phyloP scores from a whole-genome alignment of 1,140 invertebrate genomes.

The Drosophila sucinea region DNA sequence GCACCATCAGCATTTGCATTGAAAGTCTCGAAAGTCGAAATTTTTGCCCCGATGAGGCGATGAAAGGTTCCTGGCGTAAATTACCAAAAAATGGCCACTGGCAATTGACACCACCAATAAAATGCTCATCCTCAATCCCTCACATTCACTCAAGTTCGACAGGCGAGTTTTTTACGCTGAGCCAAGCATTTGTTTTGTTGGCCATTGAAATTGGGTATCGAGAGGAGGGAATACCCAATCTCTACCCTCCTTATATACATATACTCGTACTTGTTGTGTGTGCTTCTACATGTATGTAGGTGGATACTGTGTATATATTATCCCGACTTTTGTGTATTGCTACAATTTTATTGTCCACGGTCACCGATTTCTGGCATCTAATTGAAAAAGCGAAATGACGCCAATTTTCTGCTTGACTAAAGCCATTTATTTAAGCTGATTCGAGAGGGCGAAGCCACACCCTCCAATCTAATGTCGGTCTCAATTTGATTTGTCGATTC shows the following conservation, averaged over 20 bases:
- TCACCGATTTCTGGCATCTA: constrained; percentile 43
- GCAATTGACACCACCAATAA: constrained; percentile 78
- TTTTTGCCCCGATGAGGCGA: constrained; percentile 56
- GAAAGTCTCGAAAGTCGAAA: constrained; percentile 68
- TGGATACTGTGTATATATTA: constrained; percentile 24
- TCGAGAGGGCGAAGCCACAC: constrained; percentile 33
- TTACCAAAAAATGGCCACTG: constrained; percentile 79
- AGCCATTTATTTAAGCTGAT: constrained; percentile 54
- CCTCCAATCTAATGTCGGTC: neutral
- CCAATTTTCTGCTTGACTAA: constrained; percentile 76
- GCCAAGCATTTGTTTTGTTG: constrained; percentile 71
- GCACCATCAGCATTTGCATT: constrained; percentile 78
- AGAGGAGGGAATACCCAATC: neutral
- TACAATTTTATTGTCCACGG: constrained; percentile 43
- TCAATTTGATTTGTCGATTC: constrained; percentile 37
- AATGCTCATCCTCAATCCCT: constrained; percentile 34
- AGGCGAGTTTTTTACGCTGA: constrained; percentile 64
- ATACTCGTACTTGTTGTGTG: constrained; percentile 29
- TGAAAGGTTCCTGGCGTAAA: constrained; percentile 57
- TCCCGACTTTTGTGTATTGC: constrained; percentile 24
- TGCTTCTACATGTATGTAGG: neutral
- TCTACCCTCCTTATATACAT: constrained; percentile 11
- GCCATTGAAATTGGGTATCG: constrained; percentile 17
- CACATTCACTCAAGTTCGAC: constrained; percentile 53
- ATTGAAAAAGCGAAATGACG: constrained; percentile 53